These are phyloP conservation scores for Erythrolamprus reginae DNA, from an alignment of 2,113 vertebrate genomes.

Conservation along the genomic window DNA sequence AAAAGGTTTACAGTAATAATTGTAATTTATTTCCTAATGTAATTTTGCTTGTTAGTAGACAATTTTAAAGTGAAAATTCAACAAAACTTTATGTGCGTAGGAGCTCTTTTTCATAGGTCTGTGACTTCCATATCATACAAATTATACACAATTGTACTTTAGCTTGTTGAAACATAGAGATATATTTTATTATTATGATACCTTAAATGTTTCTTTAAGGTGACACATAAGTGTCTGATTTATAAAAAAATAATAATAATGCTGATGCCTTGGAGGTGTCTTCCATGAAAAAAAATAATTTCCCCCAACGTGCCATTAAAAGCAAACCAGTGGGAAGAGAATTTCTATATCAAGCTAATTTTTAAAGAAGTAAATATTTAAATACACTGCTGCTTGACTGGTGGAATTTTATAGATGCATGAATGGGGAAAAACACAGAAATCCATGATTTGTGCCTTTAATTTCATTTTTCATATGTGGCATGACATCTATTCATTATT, in stretches of 20 bases:
- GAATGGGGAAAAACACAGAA: neutral
- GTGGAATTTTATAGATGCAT: neutral
- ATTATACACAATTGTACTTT: neutral
- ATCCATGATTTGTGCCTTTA: neutral
- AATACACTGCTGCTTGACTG: neutral
- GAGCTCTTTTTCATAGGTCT: neutral
- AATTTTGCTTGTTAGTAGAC: neutral
- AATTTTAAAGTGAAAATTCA: neutral
- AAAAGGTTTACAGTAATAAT: conserved; percentile 21
- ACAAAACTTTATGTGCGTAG: neutral
- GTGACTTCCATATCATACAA: neutral
- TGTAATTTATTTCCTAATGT: conserved; percentile 25
- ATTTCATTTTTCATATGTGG: neutral
- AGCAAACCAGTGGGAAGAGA: neutral
- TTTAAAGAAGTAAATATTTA: neutral
- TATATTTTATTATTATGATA: neutral
- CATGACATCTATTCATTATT: neutral
- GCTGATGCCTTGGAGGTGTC: neutral
- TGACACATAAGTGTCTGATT: neutral
- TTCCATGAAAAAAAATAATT: neutral
- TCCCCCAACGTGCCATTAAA: neutral
- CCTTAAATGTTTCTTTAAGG: neutral
- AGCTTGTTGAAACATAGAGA: neutral
- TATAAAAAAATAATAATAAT: neutral
- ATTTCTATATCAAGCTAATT: neutral